phyloP scores from a whole-genome alignment of 2,888 invertebrate genomes.

The Temnothorax ravouxi region DNA sequence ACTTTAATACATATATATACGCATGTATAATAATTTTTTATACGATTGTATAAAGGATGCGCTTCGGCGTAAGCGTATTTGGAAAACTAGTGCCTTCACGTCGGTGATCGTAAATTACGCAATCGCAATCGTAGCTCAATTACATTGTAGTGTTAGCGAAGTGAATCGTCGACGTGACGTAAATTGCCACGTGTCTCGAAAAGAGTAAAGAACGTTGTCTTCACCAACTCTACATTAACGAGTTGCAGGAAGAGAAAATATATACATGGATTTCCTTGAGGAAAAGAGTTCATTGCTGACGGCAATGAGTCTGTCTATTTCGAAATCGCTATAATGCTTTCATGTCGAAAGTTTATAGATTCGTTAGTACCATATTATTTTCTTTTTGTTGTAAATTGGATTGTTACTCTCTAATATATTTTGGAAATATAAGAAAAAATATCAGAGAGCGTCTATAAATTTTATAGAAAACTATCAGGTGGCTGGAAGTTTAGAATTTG shows the following conservation, averaged over 20 bases:
- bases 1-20: constrained; percentile 68
- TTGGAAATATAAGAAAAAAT: not conserved
- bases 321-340: constrained; percentile 32
- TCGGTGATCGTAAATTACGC: constrained; percentile 38
- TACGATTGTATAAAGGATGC: constrained; percentile 58
- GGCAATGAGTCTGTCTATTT: constrained; percentile 77
- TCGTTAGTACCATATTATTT: not conserved
- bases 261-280: constrained; percentile 42
- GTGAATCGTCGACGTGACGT: not conserved
- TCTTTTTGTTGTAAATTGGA: constrained; percentile 12
- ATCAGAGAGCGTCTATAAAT: constrained; percentile 22
- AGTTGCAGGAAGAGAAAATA: constrained; percentile 75
- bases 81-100: constrained; percentile 42
- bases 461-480: constrained; percentile 18
- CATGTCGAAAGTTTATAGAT: constrained; percentile 18
- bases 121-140: constrained; percentile 40
- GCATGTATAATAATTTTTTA: constrained; percentile 57
- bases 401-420: constrained; percentile 24
- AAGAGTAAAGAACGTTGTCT: constrained; percentile 55
- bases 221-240: constrained; percentile 73
- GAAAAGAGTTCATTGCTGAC: constrained; percentile 74
- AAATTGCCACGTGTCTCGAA: constrained; percentile 7
- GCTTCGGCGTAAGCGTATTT: constrained; percentile 20
- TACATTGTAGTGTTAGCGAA: constrained; percentile 20
- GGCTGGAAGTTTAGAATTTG: constrained; percentile 17